Evolutionary conservation across 2,888 invertebrate genomes (phyloP).

Genomic region (Bruchidius siliquastri): DNA sequence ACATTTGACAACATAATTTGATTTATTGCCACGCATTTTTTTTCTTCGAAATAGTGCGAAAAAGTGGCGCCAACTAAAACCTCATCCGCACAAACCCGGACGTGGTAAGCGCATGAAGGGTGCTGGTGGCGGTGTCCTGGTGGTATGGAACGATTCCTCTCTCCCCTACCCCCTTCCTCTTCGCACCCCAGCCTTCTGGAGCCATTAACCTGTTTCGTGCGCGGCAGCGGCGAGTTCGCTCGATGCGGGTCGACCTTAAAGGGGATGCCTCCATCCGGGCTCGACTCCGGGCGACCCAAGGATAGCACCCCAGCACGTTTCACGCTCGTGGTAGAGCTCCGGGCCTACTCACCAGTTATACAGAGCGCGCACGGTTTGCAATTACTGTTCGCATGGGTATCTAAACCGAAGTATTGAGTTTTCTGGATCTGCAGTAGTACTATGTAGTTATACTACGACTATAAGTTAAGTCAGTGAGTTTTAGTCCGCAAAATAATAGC

Average conservation of each 20-base stretch:
- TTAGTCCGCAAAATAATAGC: too few species aligned
- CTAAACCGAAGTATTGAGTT: too few species aligned
- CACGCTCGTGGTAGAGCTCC: neutral
- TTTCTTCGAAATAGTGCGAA: too few species aligned
- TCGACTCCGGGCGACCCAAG: neutral
- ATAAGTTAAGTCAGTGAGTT: too few species aligned
- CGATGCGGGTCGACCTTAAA: conserved; percentile 9
- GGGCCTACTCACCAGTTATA: neutral
- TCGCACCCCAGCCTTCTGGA: neutral
- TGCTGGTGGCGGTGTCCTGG: neutral
- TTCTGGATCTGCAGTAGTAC: too few species aligned
- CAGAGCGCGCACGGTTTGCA: too few species aligned
- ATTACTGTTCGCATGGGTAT: too few species aligned
- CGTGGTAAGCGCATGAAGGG: neutral
- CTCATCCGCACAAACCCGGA: neutral
- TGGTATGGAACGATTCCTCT: neutral
- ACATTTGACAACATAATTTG: neutral
- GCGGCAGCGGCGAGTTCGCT: conserved; percentile 6
- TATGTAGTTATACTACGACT: too few species aligned
- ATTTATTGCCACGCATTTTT: neutral
- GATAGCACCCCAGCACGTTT: neutral
- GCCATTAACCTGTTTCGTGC: neutral
- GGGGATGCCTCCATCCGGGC: neutral
- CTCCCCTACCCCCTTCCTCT: neutral
- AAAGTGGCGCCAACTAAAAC: too few species aligned